Evolutionary conservation across 2,888 invertebrate genomes (phyloP), one percentile per base, ranked within the genome.

Genomic region (Orgyia antiqua): DNA sequence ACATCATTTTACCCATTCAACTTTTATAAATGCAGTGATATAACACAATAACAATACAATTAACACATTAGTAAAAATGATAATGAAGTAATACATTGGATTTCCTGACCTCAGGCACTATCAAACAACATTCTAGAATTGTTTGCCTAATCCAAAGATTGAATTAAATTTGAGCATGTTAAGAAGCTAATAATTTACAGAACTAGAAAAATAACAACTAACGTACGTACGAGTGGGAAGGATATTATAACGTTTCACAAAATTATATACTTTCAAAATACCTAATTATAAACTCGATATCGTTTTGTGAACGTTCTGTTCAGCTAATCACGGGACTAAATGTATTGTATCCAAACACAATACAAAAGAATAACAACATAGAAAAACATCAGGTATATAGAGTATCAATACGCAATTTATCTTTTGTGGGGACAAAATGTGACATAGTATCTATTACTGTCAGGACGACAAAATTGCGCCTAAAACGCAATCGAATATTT

Each of bases 401-500:
- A 50, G 62, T 82, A 69, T 80, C 84, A 77, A 84, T 75, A 59
- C 73, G 69, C 74, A 75, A 77, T 82, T 66, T 75, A 75, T 68
- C 76, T 71, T 72, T 82, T 79, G 78, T 74, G 62, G 58, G 57
- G 57, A 66, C 62, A 39, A 39, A 62, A 62, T 45, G 65, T 64
- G 67, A 74, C 72, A 65, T 58, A 58, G 68, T 82, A 78, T 82
- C 73, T 75, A 56, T 82, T 68, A 74, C 76, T 70, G 66, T 59
- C 56, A 62, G 62, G 68, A 68, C 59, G 68, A 66, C 62, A 54
- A 64, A 73, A 82, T 78, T 73, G 75, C 68, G 66, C 48, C 60
- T 69, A 70, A 77, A 83, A 78, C 67, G 79, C 77, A 82, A 80
- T 80, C 68, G 79, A 68, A 86, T 80, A 66, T 73, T 72, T 71